Evolutionary conservation across 2,113 vertebrate genomes (phyloP).

Genomic region (Ifrita kowaldi): DNA sequence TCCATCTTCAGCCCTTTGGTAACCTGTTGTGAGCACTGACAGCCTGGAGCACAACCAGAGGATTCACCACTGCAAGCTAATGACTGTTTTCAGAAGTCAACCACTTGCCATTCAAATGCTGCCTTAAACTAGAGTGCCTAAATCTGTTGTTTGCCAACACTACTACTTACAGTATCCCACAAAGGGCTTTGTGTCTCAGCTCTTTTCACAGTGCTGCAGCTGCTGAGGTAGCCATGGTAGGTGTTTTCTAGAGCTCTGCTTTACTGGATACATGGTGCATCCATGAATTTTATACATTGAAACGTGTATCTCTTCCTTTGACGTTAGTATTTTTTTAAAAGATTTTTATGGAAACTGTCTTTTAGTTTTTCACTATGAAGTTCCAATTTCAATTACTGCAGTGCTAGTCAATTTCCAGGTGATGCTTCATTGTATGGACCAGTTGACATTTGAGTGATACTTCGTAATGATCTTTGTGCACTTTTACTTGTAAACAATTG

Average conservation of each 20-base stretch:
- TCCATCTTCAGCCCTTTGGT: constrained; percentile 68
- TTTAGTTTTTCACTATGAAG: constrained; percentile 69
- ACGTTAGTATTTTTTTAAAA: constrained; percentile 75
- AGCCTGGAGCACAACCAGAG: constrained; percentile 68
- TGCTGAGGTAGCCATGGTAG: constrained; percentile 68
- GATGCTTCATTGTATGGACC: constrained; percentile 78
- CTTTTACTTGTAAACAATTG: constrained; percentile 88
- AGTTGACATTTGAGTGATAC: constrained; percentile 78
- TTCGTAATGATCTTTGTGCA: constrained; percentile 87
- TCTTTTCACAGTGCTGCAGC: constrained; percentile 62
- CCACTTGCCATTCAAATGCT: constrained; percentile 80
- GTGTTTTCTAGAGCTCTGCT: constrained; percentile 73
- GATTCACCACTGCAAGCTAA: constrained; percentile 69
- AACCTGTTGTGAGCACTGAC: constrained; percentile 70
- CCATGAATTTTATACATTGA: constrained; percentile 68
- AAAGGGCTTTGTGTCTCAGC: constrained; percentile 75
- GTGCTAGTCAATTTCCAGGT: constrained; percentile 76
- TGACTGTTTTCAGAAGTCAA: constrained; percentile 73
- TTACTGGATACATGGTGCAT: constrained; percentile 66
- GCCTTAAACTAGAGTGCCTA: constrained; percentile 87
- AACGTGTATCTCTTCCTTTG: constrained; percentile 62
- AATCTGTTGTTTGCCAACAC: constrained; percentile 78
- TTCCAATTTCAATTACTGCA: constrained; percentile 75
- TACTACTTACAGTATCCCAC: constrained; percentile 72
- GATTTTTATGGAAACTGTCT: constrained; percentile 78